These are phyloP conservation scores for Polypterus bichir DNA, from an alignment of 2,113 vertebrate genomes.

Conservation along the genomic window DNA sequence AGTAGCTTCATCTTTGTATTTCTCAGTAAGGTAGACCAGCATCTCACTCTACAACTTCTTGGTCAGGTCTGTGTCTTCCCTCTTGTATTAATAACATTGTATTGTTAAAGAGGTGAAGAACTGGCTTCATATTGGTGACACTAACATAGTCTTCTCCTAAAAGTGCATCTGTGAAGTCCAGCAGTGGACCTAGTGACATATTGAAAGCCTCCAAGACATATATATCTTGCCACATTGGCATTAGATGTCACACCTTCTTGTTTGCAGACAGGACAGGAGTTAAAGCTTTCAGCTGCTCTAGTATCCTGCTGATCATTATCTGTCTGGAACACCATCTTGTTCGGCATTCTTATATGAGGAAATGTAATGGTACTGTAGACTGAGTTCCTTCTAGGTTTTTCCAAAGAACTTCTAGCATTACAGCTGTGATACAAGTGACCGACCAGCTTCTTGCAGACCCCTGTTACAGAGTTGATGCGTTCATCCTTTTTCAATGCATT, in stretches of 20 bases:
- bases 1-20: too few relatives aligned
- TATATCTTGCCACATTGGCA: conserved; percentile 13
- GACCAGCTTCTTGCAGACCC: conserved; percentile 13
- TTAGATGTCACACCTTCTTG: conserved; percentile 4
- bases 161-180: conserved; percentile 18
- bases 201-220: conserved; percentile 13
- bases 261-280: conserved; percentile 11
- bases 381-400: conserved; percentile 11
- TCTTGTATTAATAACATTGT: not conserved
- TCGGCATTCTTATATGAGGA: conserved; percentile 11
- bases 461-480: conserved; percentile 2
- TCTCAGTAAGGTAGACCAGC: not conserved
- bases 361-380: conserved; percentile 5
- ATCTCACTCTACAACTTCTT: not conserved
- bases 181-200: conserved; percentile 14
- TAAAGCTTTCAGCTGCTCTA: conserved; percentile 9
- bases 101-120: conserved; percentile 11
- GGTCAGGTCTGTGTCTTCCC: conserved; percentile 11
- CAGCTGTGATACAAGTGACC: not conserved
- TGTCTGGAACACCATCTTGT: conserved; percentile 8
- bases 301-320: conserved; percentile 7
- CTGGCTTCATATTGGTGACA: conserved; percentile 13
- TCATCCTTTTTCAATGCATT: conserved; percentile 12
- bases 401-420: conserved; percentile 6
- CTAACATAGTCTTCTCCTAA: conserved; percentile 11